A percentile compares a stretch with the other conserved stretches of the same genome.
Conservation (phyloP, 2,797 vertebrate species). For the Taeniopygia guttata region DNA sequence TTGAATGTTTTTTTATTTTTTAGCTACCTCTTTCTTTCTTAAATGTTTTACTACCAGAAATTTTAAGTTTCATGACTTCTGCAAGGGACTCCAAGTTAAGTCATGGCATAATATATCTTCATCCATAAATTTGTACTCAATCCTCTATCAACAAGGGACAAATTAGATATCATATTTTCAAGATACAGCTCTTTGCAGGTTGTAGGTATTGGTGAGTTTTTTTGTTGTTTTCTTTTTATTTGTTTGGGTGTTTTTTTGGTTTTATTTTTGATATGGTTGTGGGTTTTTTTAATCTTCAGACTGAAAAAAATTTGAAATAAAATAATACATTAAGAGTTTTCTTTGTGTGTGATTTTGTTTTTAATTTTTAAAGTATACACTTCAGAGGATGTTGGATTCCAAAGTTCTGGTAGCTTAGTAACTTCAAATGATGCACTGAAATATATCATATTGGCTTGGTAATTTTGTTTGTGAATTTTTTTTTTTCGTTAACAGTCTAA, state of each 20-base stretch:
- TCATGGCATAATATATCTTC: neutral
- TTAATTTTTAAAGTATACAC: neutral
- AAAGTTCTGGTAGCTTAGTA: neutral
- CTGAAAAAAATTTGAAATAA: neutral
- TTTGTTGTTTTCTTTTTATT: rapidly evolving
- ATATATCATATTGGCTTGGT: neutral
- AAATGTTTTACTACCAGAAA: neutral
- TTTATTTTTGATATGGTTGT: neutral
- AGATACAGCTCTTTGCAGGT: neutral
- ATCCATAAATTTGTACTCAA: neutral
- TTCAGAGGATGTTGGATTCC: neutral
- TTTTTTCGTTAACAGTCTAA: neutral
- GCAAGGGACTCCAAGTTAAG: neutral
- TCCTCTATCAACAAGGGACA: neutral
- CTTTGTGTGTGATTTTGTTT: neutral
- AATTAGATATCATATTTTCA: neutral
- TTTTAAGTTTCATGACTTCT: neutral
- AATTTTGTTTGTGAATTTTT: neutral
- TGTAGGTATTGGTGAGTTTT: neutral
- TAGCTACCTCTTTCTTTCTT: neutral
- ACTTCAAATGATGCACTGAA: neutral
- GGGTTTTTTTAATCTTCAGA: neutral
- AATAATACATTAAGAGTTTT: neutral
- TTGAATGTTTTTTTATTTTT: neutral
- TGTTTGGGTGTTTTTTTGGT: neutral